Evolutionary conservation across 2,888 invertebrate genomes (phyloP).

Genomic region (Diploptera punctata): DNA sequence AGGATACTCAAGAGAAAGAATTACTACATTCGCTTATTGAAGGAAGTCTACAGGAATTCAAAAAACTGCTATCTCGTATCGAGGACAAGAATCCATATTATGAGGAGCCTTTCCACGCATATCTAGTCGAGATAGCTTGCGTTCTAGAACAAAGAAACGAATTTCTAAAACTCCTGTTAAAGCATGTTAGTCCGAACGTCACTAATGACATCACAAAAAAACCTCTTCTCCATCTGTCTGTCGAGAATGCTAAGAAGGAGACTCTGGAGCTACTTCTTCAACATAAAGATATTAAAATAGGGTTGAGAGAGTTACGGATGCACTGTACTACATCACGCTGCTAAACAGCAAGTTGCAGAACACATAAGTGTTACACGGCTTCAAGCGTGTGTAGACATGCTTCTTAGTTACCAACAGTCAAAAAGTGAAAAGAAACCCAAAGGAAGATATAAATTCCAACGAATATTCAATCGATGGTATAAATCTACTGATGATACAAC

Average conservation of each 20-base stretch:
- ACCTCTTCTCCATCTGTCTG: not conserved
- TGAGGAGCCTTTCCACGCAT: not conserved
- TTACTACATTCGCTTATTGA: not conserved
- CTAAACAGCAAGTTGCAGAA: not conserved
- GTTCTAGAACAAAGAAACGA: not conserved
- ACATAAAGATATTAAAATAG: not conserved
- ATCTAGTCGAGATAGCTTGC: not conserved
- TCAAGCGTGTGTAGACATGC: not conserved
- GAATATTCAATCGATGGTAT: too few species aligned
- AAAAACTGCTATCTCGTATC: not conserved
- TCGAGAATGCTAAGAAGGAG: not conserved
- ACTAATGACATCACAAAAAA: not conserved
- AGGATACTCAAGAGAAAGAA: not conserved
- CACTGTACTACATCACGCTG: not conserved
- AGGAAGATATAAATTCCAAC: too few species aligned
- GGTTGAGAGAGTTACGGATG: not conserved
- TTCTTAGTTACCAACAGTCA: not conserved
- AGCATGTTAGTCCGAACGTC: not conserved
- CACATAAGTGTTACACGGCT: not conserved
- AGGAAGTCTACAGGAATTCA: not conserved
- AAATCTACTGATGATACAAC: too few species aligned
- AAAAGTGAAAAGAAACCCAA: too few species aligned
- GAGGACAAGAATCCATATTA: not conserved
- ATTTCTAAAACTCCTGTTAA: not conserved
- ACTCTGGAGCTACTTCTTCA: not conserved